These are phyloP conservation scores for Liopterus haemorrhoidalis DNA, from an alignment of 2,888 invertebrate species.

Conservation along the genomic window DNA sequence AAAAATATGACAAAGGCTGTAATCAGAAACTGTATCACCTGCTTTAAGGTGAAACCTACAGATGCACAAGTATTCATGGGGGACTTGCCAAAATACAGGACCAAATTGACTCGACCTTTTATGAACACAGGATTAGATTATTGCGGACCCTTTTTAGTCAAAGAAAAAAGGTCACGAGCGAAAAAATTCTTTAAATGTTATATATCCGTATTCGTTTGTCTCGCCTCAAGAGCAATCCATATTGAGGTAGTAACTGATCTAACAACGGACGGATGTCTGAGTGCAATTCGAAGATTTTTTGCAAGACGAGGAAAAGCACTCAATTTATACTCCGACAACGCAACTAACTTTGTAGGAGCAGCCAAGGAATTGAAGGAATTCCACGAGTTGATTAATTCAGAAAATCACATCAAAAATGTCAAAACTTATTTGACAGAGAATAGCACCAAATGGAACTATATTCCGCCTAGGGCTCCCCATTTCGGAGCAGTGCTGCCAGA, in stretches of 20 bases:
- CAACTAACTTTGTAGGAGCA: conserved; percentile 26
- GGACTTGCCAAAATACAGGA: conserved; percentile 11
- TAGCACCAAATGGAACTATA: conserved; percentile 35
- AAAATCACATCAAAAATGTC: conserved; percentile 5
- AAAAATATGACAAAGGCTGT: conserved; percentile 20
- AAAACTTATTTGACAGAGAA: conserved; percentile 16
- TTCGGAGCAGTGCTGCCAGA: no score
- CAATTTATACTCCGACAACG: conserved; percentile 13
- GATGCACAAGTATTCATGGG: conserved; percentile 9
- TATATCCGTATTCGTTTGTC: conserved; percentile 35
- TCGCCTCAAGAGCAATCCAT: conserved; percentile 33
- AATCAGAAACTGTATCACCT: conserved; percentile 22
- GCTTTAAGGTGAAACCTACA: conserved; percentile 18
- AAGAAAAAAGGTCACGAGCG: conserved; percentile 10
- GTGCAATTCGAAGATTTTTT: conserved; percentile 17
- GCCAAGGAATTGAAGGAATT: conserved; percentile 20
- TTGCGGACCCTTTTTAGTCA: conserved; percentile 18
- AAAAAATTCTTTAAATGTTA: conserved; percentile 30
- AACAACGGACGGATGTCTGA: conserved; percentile 28
- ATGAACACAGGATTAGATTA: conserved; percentile 19
- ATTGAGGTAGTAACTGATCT: conserved; percentile 31
- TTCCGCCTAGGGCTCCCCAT: conserved; percentile 33
- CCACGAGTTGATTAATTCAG: neutral
- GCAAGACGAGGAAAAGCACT: conserved; percentile 14
- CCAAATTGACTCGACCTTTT: conserved; percentile 6